Base-by-base conservation (phyloP, 2,113 vertebrate species). In the Crypturellus undulatus region DNA sequence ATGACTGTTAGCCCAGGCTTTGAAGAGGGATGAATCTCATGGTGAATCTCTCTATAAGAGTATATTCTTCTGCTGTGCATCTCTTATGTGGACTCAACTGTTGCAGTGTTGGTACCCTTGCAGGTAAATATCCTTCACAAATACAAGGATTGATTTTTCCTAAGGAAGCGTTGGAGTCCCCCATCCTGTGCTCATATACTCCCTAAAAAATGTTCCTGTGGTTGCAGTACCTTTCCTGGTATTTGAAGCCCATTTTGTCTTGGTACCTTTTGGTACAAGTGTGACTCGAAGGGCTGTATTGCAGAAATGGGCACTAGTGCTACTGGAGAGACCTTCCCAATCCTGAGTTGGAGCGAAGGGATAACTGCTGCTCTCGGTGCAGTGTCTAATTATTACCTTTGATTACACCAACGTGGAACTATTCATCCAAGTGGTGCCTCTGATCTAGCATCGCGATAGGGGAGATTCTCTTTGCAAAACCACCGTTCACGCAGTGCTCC, bases 1-100 rank as follows among this genome's bases (percentile, higher is more conserved):
- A 70, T 91, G 90, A 77, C 67, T 87, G 40, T 63, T 75, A 90
- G 45, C 49, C 78, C 62, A 19, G 82, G 6, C 79, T 83, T 86
- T 89, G 75, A 80, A 85, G 84, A 65, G 54, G 21, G 2, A 47
- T 51, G 69, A 10, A 47, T 43, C 43, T 15, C 40, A 79, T 87
- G 18, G 40, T 91, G 78, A 8, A 21, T 67, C 59, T 84, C 58
- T 3, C 12, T 80, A 5, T 16, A 10, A 21, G 63, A 36, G 24
- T 15, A 32, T 7, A 14, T n/a, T n/a, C 9, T 65, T 13, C 10
- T 0, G 5, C 10, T 34, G 10, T 7, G 4, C 11, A 30, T 58
- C 32, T 79, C 32, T 34, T 43, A 2, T 0, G 1, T 19, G 30
- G 36, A 28, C 45, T 40, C 67, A 19, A 25, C 64, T 62, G 14